Percentiles rank a stretch among this genome's conserved stretches.
Conservation (phyloP, 1,140 invertebrate genomes). For the Drosophila fuyamai region DNA sequence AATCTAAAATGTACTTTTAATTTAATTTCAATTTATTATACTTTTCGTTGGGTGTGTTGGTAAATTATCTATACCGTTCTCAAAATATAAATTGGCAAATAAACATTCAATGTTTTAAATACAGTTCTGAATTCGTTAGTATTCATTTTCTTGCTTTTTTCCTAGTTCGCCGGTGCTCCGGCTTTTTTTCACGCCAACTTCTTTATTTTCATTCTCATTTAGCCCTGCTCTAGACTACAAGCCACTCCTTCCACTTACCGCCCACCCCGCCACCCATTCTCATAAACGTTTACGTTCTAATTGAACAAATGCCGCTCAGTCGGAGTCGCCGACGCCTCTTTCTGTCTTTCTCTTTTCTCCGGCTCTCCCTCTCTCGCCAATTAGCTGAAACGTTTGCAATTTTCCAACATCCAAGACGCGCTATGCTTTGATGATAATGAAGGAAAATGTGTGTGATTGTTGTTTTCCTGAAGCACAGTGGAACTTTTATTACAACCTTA, state of each 20-base stretch:
- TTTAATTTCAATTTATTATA: too few species aligned
- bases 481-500: background rate
- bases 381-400: constrained; percentile 56
- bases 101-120: background rate
- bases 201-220: constrained; percentile 5
- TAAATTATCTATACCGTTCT: too few species aligned
- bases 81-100: too few species aligned
- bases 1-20: too few species aligned
- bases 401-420: constrained; percentile 50
- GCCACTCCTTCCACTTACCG: background rate
- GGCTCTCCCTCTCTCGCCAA: constrained; percentile 22
- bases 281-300: constrained; percentile 63
- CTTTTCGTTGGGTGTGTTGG: too few species aligned
- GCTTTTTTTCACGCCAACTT: constrained; percentile 52
- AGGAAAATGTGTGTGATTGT: constrained; percentile 36
- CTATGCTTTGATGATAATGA: constrained; percentile 49
- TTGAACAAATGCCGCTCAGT: constrained; percentile 58
- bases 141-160: constrained; percentile 18
- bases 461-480: constrained; percentile 16
- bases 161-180: background rate
- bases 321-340: background rate
- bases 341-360: background rate
- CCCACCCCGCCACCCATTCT: constrained; percentile 4
- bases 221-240: background rate
- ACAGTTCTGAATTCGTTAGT: background rate